Conservation (phyloP, 1,140 invertebrate species). For the Aphidius ervi region DNA sequence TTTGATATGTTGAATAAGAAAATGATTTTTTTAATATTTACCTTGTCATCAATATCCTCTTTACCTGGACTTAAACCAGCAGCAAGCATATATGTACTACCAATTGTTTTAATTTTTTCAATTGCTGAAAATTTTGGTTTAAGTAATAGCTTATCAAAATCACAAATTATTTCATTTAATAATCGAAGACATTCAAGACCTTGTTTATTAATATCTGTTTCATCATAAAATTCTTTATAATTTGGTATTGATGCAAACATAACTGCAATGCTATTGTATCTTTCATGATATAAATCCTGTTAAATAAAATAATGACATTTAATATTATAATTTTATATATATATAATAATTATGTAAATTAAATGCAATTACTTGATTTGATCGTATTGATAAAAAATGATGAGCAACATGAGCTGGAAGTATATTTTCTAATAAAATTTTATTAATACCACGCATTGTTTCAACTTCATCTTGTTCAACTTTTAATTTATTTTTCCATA, state of each 20-base stretch:
- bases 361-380: conserved; percentile 40
- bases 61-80: conserved; percentile 87
- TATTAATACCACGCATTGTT: conserved; percentile 92
- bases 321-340: conserved; percentile 15
- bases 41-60: conserved; percentile 64
- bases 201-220: conserved; percentile 95
- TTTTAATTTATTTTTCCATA: conserved; percentile 88
- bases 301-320: conserved; percentile 27
- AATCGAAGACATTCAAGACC: conserved; percentile 91
- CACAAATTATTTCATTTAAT: conserved; percentile 97
- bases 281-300: conserved; percentile 88
- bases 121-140: conserved; percentile 94
- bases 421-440: conserved; percentile 93
- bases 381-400: conserved; percentile 74
- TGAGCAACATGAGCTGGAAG: conserved; percentile 93
- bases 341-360: not conserved
- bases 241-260: conserved; percentile 99
- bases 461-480: conserved; percentile 93
- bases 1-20: not conserved
- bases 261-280: conserved; percentile 90
- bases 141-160: conserved; percentile 93
- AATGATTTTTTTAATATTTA: conserved; percentile 37
- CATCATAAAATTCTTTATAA: conserved; percentile 98
- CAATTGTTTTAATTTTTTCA: conserved; percentile 99
- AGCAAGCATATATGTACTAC: conserved; percentile 97